These are phyloP conservation scores for Lophotriccus pileatus DNA, from an alignment of 2,797 vertebrate genomes.

Conservation along the genomic window DNA sequence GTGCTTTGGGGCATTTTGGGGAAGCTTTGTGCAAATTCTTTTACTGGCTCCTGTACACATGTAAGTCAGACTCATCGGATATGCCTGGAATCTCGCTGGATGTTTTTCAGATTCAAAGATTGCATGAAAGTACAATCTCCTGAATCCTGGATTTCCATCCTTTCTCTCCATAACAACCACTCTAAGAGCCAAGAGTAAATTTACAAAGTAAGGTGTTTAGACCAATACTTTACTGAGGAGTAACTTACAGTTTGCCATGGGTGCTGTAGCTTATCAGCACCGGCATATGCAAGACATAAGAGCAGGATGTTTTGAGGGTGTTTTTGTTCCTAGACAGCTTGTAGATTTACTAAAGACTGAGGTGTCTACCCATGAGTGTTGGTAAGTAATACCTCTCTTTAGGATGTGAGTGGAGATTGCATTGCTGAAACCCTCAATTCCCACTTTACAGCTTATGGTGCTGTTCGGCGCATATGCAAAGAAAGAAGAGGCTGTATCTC, in stretches of 20 bases:
- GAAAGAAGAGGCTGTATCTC: not conserved
- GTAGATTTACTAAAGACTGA: not conserved
- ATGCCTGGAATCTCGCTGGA: not conserved
- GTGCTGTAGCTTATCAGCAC: not conserved
- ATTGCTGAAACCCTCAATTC: not conserved
- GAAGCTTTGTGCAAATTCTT: not conserved
- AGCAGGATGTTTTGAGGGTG: not conserved
- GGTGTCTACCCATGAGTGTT: fast-evolving
- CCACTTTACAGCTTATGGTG: not conserved
- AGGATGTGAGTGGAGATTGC: not conserved
- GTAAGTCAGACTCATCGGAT: not conserved
- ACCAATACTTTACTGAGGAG: not conserved
- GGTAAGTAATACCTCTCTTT: not conserved
- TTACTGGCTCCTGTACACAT: fast-evolving
- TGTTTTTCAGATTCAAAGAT: not conserved
- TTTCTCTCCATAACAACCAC: not conserved
- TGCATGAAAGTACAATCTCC: not conserved
- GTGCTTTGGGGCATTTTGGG: not conserved
- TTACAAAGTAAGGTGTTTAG: not conserved
- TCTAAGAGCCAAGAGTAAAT: not conserved
- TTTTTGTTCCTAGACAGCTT: not conserved
- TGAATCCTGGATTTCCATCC: not conserved
- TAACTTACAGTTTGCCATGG: not conserved
- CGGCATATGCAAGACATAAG: fast-evolving
- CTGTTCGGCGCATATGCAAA: fast-evolving